Evolutionary conservation across 2,113 vertebrate genomes (phyloP).

Genomic region (Ovis aries): ARS-UI_Ramb_v3.0 NC_056066.1:68549001-68549500

Average conservation of each 20-base stretch:
- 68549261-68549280: fast-evolving
- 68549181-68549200: neutral
- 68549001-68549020: neutral
- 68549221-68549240: neutral
- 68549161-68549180: neutral
- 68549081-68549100: neutral
- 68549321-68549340: neutral
- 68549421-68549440: neutral
- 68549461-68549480: neutral
- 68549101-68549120: neutral
- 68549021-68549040: neutral
- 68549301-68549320: neutral
- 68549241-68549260: neutral
- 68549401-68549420: neutral
- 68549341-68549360: neutral
- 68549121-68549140: neutral
- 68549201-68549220: neutral
- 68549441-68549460: neutral
- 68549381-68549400: neutral
- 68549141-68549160: neutral
- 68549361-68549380: neutral
- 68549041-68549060: neutral
- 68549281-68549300: fast-evolving
- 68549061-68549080: neutral
- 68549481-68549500: neutral